Conservation (phyloP, 2,113 vertebrate genomes). For the Elaphurus davidianus region DNA sequence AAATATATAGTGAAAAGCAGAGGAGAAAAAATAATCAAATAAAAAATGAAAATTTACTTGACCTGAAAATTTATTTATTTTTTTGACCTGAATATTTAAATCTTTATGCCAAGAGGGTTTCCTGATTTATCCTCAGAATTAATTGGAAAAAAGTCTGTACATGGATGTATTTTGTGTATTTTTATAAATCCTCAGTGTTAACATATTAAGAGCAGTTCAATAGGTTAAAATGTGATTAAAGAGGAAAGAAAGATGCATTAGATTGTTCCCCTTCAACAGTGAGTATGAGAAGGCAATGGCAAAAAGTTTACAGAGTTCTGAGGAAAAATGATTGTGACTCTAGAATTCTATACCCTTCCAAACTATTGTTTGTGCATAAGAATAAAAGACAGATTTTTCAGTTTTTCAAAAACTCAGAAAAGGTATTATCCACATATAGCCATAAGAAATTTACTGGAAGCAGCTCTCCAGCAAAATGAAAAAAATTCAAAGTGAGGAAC, state of each 20-base stretch:
- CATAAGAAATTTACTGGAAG: background rate
- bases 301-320: background rate
- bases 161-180: background rate
- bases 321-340: background rate
- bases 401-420: background rate
- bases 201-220: background rate
- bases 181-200: background rate
- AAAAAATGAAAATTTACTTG: background rate
- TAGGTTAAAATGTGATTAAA: background rate
- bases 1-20: background rate
- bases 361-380: background rate
- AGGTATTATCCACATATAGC: background rate
- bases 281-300: background rate
- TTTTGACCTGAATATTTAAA: background rate
- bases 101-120: background rate
- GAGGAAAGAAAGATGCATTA: background rate
- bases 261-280: background rate
- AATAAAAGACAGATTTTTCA: background rate
- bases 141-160: background rate
- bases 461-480: background rate
- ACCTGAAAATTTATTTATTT: background rate
- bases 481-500: background rate
- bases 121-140: background rate
- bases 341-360: background rate
- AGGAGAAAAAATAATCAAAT: background rate